Evolutionary conservation across 2,797 vertebrate genomes (phyloP), one percentile per base, ranked within the genome.

Genomic region (Chelidonichthys spinosus): DNA sequence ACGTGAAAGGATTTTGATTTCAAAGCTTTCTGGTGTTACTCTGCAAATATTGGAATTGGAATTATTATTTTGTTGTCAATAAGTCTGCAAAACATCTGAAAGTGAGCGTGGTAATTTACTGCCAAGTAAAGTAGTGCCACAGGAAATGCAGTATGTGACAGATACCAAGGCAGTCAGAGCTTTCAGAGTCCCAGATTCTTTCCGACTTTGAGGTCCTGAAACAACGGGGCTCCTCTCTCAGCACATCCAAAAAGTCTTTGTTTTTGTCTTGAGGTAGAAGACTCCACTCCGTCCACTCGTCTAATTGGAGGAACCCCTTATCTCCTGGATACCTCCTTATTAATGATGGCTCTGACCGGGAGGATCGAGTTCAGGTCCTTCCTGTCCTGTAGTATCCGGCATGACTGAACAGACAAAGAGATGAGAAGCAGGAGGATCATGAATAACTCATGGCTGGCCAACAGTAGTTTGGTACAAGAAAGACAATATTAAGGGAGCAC

Each of bases 361-460:
- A 99, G 92, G 90, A 99, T 87, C 50, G 64, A 94, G 90, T 94
- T 96, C 92, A 99, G 93, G 90, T 99, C 96, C 90, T 91, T 96
- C 82, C 89, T 95, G 74, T 87, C 88, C 79, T 37, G 90, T 72
- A 99, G 92, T 72, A 91, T 83, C 63, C 87, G 93, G 92, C 91
- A 97, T 18, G 96, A 96, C 98, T 99, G 86, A 1, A 58, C 84
- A 93, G 80, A 76, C 61, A 85, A 63, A 79, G 59, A 74, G 33
- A 70, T n/a, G 14, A 66, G 40, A 72, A 63, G 50, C 40, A 73
- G 69, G 25, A 59, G 46, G n/a, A 69, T 83, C 47, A 72, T 62
- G 71, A 82, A 56, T n/a, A 81, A 74, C n/a, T 65, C 37, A 56
- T 58, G 17, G 42, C 15, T 74, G 52, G 25, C 33, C 55, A 1